Percentiles rank a stretch among this genome's conserved stretches.
These are phyloP conservation scores for Phalacrocorax carbo DNA, from an alignment of 2,113 vertebrate genomes.

Conservation along the genomic window DNA sequence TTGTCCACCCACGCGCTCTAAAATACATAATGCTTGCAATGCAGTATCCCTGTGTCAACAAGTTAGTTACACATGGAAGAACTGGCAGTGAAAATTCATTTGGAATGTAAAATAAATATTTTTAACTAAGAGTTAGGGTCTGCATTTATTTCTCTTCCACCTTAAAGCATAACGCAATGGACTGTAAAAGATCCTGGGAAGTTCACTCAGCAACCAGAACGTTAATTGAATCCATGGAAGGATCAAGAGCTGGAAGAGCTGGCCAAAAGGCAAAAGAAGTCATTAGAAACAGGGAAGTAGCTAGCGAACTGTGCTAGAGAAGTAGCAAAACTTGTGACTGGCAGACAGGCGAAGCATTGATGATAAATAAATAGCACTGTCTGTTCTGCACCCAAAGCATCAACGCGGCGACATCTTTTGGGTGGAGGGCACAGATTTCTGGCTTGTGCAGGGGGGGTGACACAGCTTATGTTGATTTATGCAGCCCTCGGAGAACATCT, in stretches of 20 bases:
- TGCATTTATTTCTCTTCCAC: neutral
- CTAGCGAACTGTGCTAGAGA: neutral
- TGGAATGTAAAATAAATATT: neutral
- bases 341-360: neutral
- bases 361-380: neutral
- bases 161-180: neutral
- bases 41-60: neutral
- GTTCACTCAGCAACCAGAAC: neutral
- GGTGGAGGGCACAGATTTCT: neutral
- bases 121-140: neutral
- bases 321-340: neutral
- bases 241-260: neutral
- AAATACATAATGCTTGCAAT: neutral
- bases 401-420: fast-evolving
- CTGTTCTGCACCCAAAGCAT: neutral
- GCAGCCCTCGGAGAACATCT: neutral
- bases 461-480: neutral
- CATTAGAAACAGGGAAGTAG: neutral
- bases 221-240: neutral
- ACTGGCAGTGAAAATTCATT: neutral
- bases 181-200: neutral
- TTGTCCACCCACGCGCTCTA: neutral
- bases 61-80: neutral
- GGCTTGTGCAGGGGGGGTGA: fast-evolving
- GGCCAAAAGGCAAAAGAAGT: neutral